Base-by-base conservation (phyloP, 2,113 vertebrate genomes). In the Rhinolophus sinicus region DNA sequence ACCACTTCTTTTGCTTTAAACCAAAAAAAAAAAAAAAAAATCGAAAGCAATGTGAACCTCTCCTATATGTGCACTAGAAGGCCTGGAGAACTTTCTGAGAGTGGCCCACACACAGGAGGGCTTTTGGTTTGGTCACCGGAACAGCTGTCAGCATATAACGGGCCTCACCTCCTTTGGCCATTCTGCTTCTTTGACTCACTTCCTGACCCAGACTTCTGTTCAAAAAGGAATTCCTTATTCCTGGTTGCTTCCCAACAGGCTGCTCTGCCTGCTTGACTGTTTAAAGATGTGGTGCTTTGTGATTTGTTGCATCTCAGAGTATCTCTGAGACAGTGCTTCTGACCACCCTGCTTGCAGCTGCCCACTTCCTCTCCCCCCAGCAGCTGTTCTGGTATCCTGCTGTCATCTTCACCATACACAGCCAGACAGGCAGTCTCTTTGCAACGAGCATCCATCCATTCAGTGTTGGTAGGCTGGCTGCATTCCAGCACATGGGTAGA, bases 291-390 rank as follows among this genome's bases (percentile, higher is more conserved):
- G 62, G 21, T 40, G 65, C 40, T 94, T 94, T 93, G 80, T 81
- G 95, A 70, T 76, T 9, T 70, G 81, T 11, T 47, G 70, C 30
- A 19, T 94, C 90, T 95, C 65, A 33, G 77, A 38, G 38, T 69
- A 84, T 73, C 89, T 93, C 80, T 4, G 52, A 92, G 82, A 81
- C 89, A 24, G 52, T 58, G 30, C 92, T 97, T 44, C 77, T 96
- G 96, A 69, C 90, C 88, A 90, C 80, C 92, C 73, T 85, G 77
- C 58, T 82, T 38, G 85, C 38, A 64, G 91, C 35, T 58, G 85
- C 76, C 80, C 19, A 28, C 84, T 65, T 95, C 85, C 87, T 85
- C 56, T 89, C 18, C 84, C 50, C 47, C 56, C 80, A 18, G 88
- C 96, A 92, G 95, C 83, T 94, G 77, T 50, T 26, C 87, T 28